Evolutionary conservation across 2,888 invertebrate genomes (phyloP).

Genomic region (Mimachlamys varia): DNA sequence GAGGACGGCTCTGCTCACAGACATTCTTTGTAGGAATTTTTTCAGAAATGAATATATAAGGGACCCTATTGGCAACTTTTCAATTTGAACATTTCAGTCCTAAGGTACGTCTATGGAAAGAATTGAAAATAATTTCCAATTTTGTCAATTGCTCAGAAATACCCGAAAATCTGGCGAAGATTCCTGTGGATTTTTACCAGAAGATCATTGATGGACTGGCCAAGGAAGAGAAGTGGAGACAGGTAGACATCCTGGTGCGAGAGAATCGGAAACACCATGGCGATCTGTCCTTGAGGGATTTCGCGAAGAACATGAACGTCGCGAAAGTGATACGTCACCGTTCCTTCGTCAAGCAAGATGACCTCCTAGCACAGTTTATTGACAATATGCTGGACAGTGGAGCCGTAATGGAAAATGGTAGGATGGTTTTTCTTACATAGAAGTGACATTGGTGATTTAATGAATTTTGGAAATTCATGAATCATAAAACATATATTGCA

Average conservation of each 20-base stretch:
- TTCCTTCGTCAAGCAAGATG: constrained; percentile 52
- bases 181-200: constrained; percentile 54
- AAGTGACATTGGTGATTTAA: no score
- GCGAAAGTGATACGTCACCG: constrained; percentile 55
- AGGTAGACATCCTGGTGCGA: constrained; percentile 61
- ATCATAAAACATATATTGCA: no score
- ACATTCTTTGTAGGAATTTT: no score
- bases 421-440: no score
- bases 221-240: constrained; percentile 60
- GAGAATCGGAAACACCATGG: constrained; percentile 58
- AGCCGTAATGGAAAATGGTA: constrained; percentile 55
- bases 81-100: no score
- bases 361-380: constrained; percentile 56
- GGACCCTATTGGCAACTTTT: no score
- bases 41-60: no score
- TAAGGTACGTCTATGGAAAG: no score
- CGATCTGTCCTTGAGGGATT: constrained; percentile 54
- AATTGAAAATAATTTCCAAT: neutral
- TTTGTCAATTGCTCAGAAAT: constrained; percentile 58
- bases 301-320: constrained; percentile 57
- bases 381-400: constrained; percentile 58
- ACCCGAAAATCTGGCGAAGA: constrained; percentile 58
- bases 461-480: no score
- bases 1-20: no score
- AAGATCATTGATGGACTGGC: constrained; percentile 60